These are phyloP conservation scores for Agriopis marginaria DNA, from an alignment of 2,888 invertebrate species.

Conservation along the genomic window DNA sequence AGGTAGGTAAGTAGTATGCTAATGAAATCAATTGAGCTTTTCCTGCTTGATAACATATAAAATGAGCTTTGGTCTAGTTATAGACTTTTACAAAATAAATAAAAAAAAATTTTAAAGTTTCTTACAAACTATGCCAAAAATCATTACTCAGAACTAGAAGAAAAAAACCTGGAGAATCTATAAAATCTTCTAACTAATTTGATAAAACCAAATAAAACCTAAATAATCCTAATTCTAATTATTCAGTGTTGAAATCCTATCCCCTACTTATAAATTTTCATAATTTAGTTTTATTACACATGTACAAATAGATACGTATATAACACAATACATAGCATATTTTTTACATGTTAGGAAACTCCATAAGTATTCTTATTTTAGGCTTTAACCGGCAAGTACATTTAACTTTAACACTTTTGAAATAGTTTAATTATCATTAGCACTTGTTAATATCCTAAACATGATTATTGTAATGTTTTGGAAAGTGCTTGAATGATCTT, in stretches of 20 bases:
- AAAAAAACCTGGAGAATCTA: conserved; percentile 6
- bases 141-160: conserved; percentile 3
- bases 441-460: conserved; percentile 21
- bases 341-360: neutral
- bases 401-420: neutral
- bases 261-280: conserved; percentile 5
- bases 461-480: conserved; percentile 22
- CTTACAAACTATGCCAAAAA: conserved; percentile 31
- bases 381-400: neutral
- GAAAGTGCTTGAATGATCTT: conserved; percentile 15
- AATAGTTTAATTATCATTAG: neutral
- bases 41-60: conserved; percentile 52
- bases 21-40: neutral
- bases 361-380: neutral
- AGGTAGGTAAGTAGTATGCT: neutral
- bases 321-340: neutral
- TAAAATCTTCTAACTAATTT: neutral
- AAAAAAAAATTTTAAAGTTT: conserved; percentile 39
- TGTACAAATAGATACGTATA: conserved; percentile 17
- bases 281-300: conserved; percentile 34
- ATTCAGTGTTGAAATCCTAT: conserved; percentile 47
- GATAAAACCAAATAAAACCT: conserved; percentile 10
- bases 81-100: conserved; percentile 57
- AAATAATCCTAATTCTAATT: conserved; percentile 31
- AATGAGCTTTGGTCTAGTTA: conserved; percentile 76